Evolutionary conservation across 2,113 vertebrate species (phyloP), one percentile per base, ranked within the genome.

Genomic region (Proteles cristata): DNA sequence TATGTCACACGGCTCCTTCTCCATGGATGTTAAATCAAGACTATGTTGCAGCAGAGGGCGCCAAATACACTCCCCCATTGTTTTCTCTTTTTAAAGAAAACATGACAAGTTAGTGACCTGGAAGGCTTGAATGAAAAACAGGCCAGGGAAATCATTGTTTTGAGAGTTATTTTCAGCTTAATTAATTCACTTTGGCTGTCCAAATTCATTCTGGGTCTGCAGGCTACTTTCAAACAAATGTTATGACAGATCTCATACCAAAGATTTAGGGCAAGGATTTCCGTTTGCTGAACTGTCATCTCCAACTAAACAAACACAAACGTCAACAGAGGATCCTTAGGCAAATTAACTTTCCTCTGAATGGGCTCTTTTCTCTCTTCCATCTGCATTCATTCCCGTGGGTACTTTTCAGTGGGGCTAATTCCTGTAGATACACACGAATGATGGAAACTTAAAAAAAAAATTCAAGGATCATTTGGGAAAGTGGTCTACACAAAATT

Each of bases 61-160:
- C 35, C 71, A n/a, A 92, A 55, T 55, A 71, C 11, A 31, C 43
- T 12, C 45, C 66, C 50, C 82, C 65, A 69, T 73, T 96, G 71
- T 68, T 82, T 95, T 68, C 35, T 79, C 77, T 39, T 88, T 53
- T 80, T 35, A 85, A 93, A 93, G 80, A 92, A 96, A 94, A 96
- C 90, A 90, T 58, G 77, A 76, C 16, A 53, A 83, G 45, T 77
- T 86, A 88, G 90, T 97, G 96, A 97, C 95, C 94, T 69, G 93
- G 94, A 95, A 97, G 81, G 2, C 82, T 3, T 71, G 95, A 63
- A 88, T 39, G 35, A 94, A 93, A 93, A 84, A 25, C 39, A 4
- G 55, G 11, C 55, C 48, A 79, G 81, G 74, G 80, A 82, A 88
- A 39, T 55, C 35, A 31, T 88, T 80, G 68, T 95, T 95, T 53